These are phyloP conservation scores for Halichoerus grypus DNA, from an alignment of 2,113 vertebrate species.

Conservation along the genomic window DNA sequence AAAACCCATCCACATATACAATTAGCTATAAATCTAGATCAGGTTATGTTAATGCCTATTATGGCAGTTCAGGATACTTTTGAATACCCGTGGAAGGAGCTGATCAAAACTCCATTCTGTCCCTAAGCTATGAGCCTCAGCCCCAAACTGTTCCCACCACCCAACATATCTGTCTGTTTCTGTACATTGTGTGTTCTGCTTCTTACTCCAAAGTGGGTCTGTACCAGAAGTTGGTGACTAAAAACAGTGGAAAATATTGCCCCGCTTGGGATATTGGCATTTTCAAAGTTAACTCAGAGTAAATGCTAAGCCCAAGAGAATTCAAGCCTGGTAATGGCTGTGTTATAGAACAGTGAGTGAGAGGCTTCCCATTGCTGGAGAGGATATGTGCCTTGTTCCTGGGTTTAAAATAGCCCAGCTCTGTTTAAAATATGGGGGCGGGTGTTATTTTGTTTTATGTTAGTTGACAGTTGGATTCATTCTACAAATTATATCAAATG, in stretches of 20 bases:
- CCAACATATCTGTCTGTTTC: neutral
- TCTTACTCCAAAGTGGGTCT: neutral
- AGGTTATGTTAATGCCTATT: neutral
- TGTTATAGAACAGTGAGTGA: neutral
- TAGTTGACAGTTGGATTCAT: neutral
- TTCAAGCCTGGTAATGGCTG: neutral
- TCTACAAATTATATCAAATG: constrained; percentile 20
- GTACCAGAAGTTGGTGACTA: neutral
- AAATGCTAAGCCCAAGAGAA: neutral
- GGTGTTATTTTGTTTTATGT: neutral
- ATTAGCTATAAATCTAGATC: neutral
- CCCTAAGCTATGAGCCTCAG: neutral
- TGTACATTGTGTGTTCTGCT: neutral
- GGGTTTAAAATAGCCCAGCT: constrained; percentile 23
- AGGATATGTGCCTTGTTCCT: neutral
- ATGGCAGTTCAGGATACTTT: neutral
- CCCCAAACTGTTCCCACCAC: neutral
- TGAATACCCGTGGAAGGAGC: neutral
- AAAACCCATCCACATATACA: neutral
- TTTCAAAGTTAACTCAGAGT: constrained; percentile 50
- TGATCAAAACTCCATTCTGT: neutral
- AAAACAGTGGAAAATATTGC: neutral
- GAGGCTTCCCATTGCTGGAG: neutral
- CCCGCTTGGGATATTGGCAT: neutral
- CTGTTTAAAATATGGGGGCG: neutral